Evolutionary conservation across 2,888 invertebrate genomes (phyloP), one percentile per base, ranked within the genome.

Genomic region (Lithophane semibrunnea): DNA sequence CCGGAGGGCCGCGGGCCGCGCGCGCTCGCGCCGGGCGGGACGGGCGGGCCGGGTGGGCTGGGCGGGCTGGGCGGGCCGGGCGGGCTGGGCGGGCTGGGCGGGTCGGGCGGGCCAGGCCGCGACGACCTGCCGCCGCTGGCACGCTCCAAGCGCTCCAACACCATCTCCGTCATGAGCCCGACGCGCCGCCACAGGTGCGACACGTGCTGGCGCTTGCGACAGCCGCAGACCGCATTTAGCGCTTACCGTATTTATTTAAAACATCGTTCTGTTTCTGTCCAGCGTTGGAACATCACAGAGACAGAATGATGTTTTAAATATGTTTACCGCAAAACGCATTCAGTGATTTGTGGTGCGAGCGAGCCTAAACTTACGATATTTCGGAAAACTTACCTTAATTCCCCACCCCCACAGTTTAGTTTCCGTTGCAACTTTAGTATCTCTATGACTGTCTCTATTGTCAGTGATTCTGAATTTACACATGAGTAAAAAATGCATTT

Each of bases 101-200:
- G 37, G 37, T 5, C 82, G 92, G 21, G 21, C 10, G 44, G 80
- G 83, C 37, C 83, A 85, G 89, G 86, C 84, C 83, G 92, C 18
- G 95, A 97, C 88, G 97, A 97, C 94, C 95, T 96, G 93, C 97
- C 96, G 79, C 97, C 97, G 86, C 97, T 97, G 93, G 97, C 95
- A 84, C 94, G 96, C 91, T 96, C 96, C 90, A 94, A 95, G 91
- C 94, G 97, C 80, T 98, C 98, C 77, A 98, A 98, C 93, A 99
- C 99, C 70, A 99, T 99, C 92, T 98, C 99, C 13, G 99, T 99
- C 10, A 98, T 98, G 98, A 98, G 97, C 92, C 98, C 98, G 68
- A 97, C 97, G 16, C 94, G 97, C 70, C 85, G 95, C 0, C 90
- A 91, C 87, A 90, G 94, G 52, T 68, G n/a, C 37, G 29, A 7